These are phyloP conservation scores for Operophtera brumata DNA, from an alignment of 2,888 invertebrate genomes.

Conservation along the genomic window DNA sequence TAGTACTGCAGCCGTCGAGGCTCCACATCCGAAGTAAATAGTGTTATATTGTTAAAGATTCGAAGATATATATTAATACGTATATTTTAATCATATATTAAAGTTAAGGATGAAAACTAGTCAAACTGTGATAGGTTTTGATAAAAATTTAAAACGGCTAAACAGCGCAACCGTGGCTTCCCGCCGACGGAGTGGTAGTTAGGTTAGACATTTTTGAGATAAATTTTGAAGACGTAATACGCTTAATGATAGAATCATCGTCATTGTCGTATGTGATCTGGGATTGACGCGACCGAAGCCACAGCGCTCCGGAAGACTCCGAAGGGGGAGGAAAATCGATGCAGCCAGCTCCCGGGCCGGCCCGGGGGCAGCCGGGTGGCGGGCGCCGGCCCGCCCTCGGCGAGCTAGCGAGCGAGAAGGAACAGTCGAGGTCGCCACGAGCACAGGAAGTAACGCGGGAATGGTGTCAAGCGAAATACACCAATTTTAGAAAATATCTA, in stretches of 20 bases:
- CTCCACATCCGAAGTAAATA: constrained; percentile 71
- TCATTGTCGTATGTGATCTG: constrained; percentile 43
- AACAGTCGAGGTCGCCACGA: constrained; percentile 36
- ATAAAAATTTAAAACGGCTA: constrained; percentile 75
- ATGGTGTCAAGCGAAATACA: constrained; percentile 69
- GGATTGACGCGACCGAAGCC: constrained; percentile 39
- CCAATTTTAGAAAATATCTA: constrained; percentile 58
- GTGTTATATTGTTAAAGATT: constrained; percentile 79
- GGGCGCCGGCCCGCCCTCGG: constrained; percentile 33
- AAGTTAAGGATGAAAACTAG: constrained; percentile 80
- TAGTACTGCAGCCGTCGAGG: constrained; percentile 41
- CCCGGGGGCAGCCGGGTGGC: constrained; percentile 31
- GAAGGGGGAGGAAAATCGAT: constrained; percentile 60
- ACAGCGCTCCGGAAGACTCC: constrained; percentile 39
- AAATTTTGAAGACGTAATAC: constrained; percentile 50
- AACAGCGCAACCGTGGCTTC: constrained; percentile 42
- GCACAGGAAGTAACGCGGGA: constrained; percentile 55
- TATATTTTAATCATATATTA: constrained; percentile 80
- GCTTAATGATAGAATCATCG: constrained; percentile 47
- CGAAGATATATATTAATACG: constrained; percentile 72
- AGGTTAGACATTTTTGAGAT: constrained; percentile 48
- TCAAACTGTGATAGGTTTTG: constrained; percentile 82
- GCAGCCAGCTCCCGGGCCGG: constrained; percentile 48
- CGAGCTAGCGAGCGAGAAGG: constrained; percentile 33
- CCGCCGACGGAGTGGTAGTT: constrained; percentile 52